phyloP scores from a whole-genome alignment of 2,113 vertebrate genomes.

The Sebastes fasciatus region DNA sequence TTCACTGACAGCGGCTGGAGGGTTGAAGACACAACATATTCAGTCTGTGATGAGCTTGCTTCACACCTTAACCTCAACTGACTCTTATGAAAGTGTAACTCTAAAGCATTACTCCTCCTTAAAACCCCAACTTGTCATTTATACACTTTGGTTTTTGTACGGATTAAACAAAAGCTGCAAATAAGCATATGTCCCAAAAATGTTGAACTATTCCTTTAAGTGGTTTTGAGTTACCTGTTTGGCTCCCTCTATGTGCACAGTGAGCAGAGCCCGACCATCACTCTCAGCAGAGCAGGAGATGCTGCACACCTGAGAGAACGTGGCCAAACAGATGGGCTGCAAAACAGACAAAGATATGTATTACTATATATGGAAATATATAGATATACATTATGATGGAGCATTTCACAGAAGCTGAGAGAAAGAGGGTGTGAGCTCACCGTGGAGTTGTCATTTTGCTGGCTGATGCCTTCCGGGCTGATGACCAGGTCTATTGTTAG shows the following conservation, averaged over 20 bases:
- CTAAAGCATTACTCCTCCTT: not conserved
- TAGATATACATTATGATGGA: no score
- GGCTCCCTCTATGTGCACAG: constrained; percentile 87
- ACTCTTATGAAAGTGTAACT: not conserved
- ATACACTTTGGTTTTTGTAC: not conserved
- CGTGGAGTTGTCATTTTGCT: constrained; percentile 87
- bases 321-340: constrained; percentile 89
- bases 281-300: constrained; percentile 85
- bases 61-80: no score
- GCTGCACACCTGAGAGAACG: constrained; percentile 89
- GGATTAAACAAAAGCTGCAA: not conserved
- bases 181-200: not conserved
- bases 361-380: no score
- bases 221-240: constrained; percentile 83
- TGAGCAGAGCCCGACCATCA: constrained; percentile 85
- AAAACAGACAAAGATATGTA: not conserved
- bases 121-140: not conserved
- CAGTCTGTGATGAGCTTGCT: not conserved
- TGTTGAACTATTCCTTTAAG: not conserved
- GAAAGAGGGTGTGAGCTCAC: constrained; percentile 72
- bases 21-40: not conserved
- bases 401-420: not conserved
- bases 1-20: constrained; percentile 89
- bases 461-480: constrained; percentile 91
- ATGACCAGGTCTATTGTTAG: constrained; percentile 93